Evolutionary conservation across 2,113 vertebrate species (phyloP), one percentile per base, ranked within the genome.

Genomic region (Panthera leo): DNA sequence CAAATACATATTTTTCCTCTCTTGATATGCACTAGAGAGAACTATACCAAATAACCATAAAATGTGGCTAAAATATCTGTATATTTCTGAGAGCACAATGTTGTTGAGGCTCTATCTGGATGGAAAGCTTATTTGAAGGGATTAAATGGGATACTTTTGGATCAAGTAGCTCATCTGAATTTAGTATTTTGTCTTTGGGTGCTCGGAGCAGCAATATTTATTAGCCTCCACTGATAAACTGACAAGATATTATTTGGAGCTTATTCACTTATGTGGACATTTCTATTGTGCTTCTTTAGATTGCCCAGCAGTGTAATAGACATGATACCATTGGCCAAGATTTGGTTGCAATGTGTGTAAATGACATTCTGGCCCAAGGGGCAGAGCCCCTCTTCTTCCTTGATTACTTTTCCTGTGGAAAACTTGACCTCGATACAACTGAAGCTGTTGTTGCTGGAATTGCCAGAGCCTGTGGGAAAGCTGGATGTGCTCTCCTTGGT

Each of bases 331-430:
- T 99, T 36, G 99, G 99, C 63, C 99, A 99, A 96, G 99, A 99
- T 95, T 98, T 99, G 99, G 99, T 99, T 53, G 99, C 99, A 42
- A 99, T 99, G 99, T 99, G 99, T 79, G 99, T 99, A 76, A 99
- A 99, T 27, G 99, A 99, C 10, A 99, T 99, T 94, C 97, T 99
- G 97, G 99, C 99, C 27, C 99, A 99, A 95, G 99, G 99, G 5
- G 99, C 99, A 0, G 99, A 99, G 98, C 99, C 99, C 0, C 99
- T 99, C 84, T 99, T 99, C 99, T 99, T 99, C 99, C 99, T 99
- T 0, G 99, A 99, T 97, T 99, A 99, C 94, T 99, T 99, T 98
- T 99, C 99, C 97, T 99, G 99, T 55, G 99, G 99, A n/a, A 98
- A 97, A 39, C 99, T 99, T n/a, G 99, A 99, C 0, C 99, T 99